Percentiles rank a stretch among this genome's conserved stretches.
These are phyloP conservation scores for Auanema freiburgensis DNA, from an alignment of 2,888 invertebrate species.

Conservation along the genomic window DNA sequence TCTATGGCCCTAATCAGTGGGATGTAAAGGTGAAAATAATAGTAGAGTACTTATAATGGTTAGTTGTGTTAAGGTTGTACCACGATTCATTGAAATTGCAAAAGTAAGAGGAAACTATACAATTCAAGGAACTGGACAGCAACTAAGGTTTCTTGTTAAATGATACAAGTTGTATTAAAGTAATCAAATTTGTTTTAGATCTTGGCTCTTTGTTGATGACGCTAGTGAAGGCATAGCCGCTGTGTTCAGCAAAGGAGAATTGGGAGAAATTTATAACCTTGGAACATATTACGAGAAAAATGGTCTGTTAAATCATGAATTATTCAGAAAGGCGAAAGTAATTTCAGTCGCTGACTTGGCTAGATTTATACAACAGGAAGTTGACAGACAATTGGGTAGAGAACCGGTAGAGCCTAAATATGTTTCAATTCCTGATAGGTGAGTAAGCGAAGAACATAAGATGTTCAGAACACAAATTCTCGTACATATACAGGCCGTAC, in stretches of 20 bases:
- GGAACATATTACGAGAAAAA: constrained; percentile 62
- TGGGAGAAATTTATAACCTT: constrained; percentile 61
- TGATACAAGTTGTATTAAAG: no score
- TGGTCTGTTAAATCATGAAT: constrained; percentile 32
- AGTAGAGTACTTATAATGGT: neutral
- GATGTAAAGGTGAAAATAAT: constrained; percentile 52
- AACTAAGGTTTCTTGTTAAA: constrained; percentile 30
- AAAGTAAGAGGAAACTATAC: constrained; percentile 53
- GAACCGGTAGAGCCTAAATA: constrained; percentile 34
- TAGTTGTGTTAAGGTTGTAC: constrained; percentile 43
- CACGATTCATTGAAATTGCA: constrained; percentile 62
- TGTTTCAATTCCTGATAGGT: constrained; percentile 53
- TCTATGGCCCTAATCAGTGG: constrained; percentile 64
- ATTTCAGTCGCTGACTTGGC: constrained; percentile 57
- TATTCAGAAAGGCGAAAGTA: neutral
- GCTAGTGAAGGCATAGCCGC: constrained; percentile 56
- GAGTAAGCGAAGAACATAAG: neutral
- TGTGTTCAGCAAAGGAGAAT: constrained; percentile 46
- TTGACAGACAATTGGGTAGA: constrained; percentile 52
- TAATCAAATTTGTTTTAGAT: constrained; percentile 24
- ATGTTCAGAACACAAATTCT: neutral
- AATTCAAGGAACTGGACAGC: constrained; percentile 58
- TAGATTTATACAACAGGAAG: constrained; percentile 54
- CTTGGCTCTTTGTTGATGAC: constrained; percentile 63
- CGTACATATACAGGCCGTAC: constrained; percentile 49